A percentile compares a stretch with the other conserved stretches of the same genome.
phyloP scores from a whole-genome alignment of 2,888 invertebrate species.

The Cheiracanthium punctorium region DNA sequence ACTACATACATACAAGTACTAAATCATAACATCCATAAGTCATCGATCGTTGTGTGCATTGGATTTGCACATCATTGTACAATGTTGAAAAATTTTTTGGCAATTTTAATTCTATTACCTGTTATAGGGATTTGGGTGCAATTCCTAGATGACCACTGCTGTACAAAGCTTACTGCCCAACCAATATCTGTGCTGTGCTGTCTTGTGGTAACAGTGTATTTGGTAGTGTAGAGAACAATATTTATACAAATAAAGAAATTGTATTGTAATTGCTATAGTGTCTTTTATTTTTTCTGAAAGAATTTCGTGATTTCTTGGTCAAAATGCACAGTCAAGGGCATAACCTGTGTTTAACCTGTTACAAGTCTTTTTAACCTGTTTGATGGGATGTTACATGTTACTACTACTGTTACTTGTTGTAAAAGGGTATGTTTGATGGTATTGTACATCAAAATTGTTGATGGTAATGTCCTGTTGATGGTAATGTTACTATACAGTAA shows the following conservation, averaged over 20 bases:
- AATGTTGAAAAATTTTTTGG: constrained; percentile 61
- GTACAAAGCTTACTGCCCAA: constrained; percentile 61
- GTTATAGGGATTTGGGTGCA: constrained; percentile 49
- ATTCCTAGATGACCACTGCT: constrained; percentile 49
- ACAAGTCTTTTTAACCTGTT: no score
- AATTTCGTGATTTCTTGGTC: no score
- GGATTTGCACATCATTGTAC: constrained; percentile 35
- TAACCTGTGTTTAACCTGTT: no score
- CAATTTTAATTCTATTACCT: constrained; percentile 65
- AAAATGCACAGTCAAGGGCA: no score
- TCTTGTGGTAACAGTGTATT: constrained; percentile 65
- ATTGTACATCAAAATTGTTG: no score
- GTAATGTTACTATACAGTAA: no score
- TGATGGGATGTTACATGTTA: no score
- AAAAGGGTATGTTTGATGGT: no score
- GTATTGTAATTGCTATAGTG: constrained; percentile 37
- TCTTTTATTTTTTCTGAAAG: background rate
- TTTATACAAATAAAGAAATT: constrained; percentile 69
- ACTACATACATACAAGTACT: no score
- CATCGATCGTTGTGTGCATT: background rate
- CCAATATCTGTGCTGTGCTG: constrained; percentile 63
- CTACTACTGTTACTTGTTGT: no score
- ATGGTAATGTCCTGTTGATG: no score
- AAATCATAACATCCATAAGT: background rate
- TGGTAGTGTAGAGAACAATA: constrained; percentile 65